These are phyloP conservation scores for Myotis planiceps DNA, from an alignment of 2,797 vertebrate species.

Conservation along the genomic window DNA sequence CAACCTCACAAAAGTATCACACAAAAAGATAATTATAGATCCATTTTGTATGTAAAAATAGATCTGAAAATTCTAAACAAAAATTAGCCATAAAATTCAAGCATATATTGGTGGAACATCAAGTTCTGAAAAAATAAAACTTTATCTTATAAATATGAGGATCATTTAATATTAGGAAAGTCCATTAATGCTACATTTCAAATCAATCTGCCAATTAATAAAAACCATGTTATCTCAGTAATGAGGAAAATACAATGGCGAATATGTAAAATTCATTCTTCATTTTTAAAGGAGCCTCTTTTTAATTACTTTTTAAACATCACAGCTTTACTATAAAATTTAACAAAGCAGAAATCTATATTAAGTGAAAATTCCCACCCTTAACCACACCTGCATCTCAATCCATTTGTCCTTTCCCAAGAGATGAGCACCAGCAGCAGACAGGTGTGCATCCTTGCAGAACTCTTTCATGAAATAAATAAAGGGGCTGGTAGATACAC, in stretches of 20 bases:
- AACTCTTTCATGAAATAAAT: not conserved
- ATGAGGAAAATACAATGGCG: not conserved
- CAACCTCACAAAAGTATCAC: conserved; percentile 4
- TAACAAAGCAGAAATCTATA: not conserved
- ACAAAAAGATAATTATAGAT: not conserved
- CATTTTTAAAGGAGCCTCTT: not conserved
- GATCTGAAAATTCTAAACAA: conserved; percentile 45
- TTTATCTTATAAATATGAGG: not conserved
- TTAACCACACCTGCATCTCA: not conserved
- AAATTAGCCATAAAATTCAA: not conserved
- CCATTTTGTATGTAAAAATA: not conserved
- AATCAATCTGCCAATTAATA: not conserved
- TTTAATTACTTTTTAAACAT: conserved; percentile 36
- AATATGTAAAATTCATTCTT: not conserved
- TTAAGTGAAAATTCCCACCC: not conserved
- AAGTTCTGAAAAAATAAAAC: not conserved
- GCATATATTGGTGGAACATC: not conserved
- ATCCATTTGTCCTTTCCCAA: not conserved
- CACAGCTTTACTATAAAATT: not conserved
- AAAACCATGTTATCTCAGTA: not conserved
- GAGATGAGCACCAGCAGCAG: not conserved
- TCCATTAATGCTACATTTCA: conserved; percentile 20
- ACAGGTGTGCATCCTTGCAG: not conserved
- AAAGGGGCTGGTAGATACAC: not conserved
- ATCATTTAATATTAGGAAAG: not conserved